Base-by-base conservation (phyloP, 2,888 invertebrate genomes). In the Lasioglossum vierecki region DNA sequence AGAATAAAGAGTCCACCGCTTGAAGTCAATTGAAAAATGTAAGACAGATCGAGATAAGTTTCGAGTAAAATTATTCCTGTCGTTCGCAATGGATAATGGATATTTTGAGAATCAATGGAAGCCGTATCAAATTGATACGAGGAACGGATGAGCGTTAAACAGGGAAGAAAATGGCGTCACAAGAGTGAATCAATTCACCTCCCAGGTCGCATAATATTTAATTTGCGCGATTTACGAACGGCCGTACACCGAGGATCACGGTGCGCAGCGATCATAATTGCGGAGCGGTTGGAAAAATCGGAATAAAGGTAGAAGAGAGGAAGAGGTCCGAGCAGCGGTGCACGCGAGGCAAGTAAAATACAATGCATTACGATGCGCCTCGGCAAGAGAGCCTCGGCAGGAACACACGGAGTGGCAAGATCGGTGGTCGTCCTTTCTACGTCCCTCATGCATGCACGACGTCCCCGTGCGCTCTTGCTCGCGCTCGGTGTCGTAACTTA, bases 401-500 rank as follows among this genome's bases (percentile, higher is more conserved):
- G 75, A 85, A 79, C 72, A 78, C 74, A 70, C 76, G 71, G 44
- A 80, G 76, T 74, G 80, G 75, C 83, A 70, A 83, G 84, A 84
- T 71, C 80, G 78, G 82, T 81, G 81, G 84, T 81, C 88, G 82
- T 80, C 80, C 83, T 78, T 76, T 88, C 85, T 53, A 72, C 83
- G 82, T 87, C 71, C 70, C 66, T 80, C 80, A 63, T 80, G 77
- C 82, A 63, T 80, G 80, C 86, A 70, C 78, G 77, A 72, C 84
- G 75, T 83, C 81, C 76, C 68, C 77, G 53, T 49, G 41, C 60
- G 74, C 83, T 57, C 77, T 53, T 70, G 46, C 70, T 71, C 83
- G 57, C n/a, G 57, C 71, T 72, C 83, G 66, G 74, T 93, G 92
- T 93, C 91, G 93, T 93, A 93, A 93, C 89, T 91, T 87, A 89